Conservation (phyloP, 2,797 vertebrate species). For the Chrosomus eos region DNA sequence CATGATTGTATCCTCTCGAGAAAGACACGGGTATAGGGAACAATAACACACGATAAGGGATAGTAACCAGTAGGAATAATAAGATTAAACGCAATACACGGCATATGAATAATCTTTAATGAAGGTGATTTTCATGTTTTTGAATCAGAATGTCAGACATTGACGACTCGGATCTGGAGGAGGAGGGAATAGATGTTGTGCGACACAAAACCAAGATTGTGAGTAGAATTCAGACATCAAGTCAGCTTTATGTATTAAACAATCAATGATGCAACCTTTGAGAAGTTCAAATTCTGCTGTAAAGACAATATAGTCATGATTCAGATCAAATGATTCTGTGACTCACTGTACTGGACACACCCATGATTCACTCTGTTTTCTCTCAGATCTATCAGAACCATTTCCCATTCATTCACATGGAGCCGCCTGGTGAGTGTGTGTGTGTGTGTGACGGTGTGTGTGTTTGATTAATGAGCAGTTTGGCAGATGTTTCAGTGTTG, state of each 20-base stretch:
- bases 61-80: neutral
- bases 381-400: conserved; percentile 45
- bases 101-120: neutral
- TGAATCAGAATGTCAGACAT: conserved; percentile 49
- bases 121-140: neutral
- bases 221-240: neutral
- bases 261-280: neutral
- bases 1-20: neutral
- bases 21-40: fast-evolving
- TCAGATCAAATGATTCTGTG: neutral
- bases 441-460: fast-evolving
- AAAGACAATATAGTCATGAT: neutral
- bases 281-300: too few species aligned
- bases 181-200: conserved; percentile 26
- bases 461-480: neutral
- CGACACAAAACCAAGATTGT: conserved; percentile 46
- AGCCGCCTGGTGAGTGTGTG: conserved; percentile 41
- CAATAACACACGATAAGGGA: too few species aligned
- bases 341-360: neutral
- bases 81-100: neutral
- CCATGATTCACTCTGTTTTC: neutral
- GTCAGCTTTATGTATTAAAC: neutral
- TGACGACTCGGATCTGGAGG: conserved; percentile 50
- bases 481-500: too few species aligned
- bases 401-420: conserved; percentile 38